These are phyloP conservation scores for Lepidocolaptes lacrymiger DNA, from an alignment of 2,797 vertebrate genomes.

Conservation along the genomic window DNA sequence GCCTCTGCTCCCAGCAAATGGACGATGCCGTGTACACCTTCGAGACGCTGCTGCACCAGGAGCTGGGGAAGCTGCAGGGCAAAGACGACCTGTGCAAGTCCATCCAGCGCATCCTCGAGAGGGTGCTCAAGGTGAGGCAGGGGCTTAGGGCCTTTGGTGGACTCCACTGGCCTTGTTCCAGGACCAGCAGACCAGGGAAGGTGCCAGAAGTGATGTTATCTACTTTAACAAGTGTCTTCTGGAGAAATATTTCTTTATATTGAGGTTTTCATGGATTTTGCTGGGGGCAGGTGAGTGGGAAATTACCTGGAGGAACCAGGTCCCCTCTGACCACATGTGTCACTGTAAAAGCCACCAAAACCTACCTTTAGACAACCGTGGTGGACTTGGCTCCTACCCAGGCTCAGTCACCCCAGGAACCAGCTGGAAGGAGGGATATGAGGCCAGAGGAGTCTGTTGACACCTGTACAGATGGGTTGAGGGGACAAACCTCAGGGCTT, in stretches of 20 bases:
- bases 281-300: background rate
- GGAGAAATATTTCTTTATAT: background rate
- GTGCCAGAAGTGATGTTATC: background rate
- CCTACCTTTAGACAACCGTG: background rate
- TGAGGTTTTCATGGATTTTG: background rate
- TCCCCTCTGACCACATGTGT: background rate
- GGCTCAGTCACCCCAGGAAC: background rate
- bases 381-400: fast-evolving
- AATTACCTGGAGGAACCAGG: background rate
- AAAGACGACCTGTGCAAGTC: slow-evolving; percentile 87
- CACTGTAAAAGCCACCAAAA: background rate
- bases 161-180: background rate
- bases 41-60: slow-evolving; percentile 93
- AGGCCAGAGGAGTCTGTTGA: background rate
- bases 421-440: background rate
- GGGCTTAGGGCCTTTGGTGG: fast-evolving
- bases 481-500: fast-evolving
- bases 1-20: slow-evolving; percentile 85
- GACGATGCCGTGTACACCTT: slow-evolving; percentile 93
- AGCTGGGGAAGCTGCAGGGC: slow-evolving; percentile 81
- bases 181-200: background rate
- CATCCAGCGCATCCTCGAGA: slow-evolving; percentile 91
- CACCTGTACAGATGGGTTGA: fast-evolving
- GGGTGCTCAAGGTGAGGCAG: slow-evolving; percentile 91
- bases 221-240: background rate